Evolutionary conservation across 2,888 invertebrate genomes (phyloP), one percentile per base, ranked within the genome.

Genomic region (Drosophila mimetica): DNA sequence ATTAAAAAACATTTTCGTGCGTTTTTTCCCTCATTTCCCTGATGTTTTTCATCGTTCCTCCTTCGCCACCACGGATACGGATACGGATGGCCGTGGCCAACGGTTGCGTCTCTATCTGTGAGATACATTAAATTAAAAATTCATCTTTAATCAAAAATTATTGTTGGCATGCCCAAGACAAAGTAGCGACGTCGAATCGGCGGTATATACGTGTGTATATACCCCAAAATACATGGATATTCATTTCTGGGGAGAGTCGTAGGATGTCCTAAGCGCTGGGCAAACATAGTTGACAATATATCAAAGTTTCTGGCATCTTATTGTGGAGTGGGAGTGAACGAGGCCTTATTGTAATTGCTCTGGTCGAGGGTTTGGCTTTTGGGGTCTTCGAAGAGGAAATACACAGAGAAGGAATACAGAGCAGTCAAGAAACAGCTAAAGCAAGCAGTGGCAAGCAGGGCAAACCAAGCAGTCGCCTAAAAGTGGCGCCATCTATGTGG

Each of bases 91-190:
- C 53, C 69, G 36, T 55, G 55, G 60, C 65, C 59, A 57, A 59
- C 67, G 74, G 79, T 67, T 76, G 71, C 74, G 77, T 76, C 55
- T 86, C 88, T 82, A 72, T 86, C 89, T 87, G 78, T 60, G 69
- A 82, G 83, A 79, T 85, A 87, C 87, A 88, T 85, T 87, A 88
- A 88, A 90, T 90, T 90, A 90, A 90, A 90, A 90, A 90, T 90
- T 90, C 90, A 90, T 90, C 89, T 90, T 89, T 90, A 90, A 90
- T 90, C 90, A 90, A 89, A 90, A 90, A 90, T 90, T 89, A 90
- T 90, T 89, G 89, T 87, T 77, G 79, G 77, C 88, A 83, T 73
- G 83, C 76, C 61, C 85, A 81, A 72, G 85, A 72, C 74, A 67
- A 82, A 76, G 76, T 67, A 69, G 65, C 65, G 51, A 41, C 55